A percentile compares a stretch with the other conserved stretches of the same genome.
phyloP scores from a whole-genome alignment of 2,113 vertebrate genomes.

The Leucopternis melanops region DNA sequence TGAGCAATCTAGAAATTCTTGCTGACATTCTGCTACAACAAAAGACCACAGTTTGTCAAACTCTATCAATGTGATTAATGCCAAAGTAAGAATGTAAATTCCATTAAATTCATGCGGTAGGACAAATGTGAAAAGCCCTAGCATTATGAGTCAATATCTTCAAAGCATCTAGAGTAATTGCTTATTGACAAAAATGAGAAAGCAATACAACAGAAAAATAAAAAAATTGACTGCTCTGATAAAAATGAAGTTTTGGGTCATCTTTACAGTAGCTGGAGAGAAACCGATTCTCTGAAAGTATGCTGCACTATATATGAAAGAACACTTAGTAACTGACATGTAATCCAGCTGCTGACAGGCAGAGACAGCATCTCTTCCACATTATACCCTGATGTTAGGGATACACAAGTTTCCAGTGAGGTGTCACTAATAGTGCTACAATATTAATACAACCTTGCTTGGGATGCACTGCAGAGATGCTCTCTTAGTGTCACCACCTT shows the following conservation, averaged over 20 bases:
- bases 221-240: background rate
- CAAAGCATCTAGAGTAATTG: background rate
- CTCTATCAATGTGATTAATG: background rate
- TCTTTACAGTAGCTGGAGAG: background rate
- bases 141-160: background rate
- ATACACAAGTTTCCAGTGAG: background rate
- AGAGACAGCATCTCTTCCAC: background rate
- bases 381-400: background rate
- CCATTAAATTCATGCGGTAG: background rate
- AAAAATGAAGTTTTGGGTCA: background rate
- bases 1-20: background rate
- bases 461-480: fast-evolving
- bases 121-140: background rate
- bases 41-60: background rate
- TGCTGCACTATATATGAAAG: background rate
- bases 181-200: background rate
- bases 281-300: background rate
- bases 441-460: background rate
- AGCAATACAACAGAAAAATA: background rate
- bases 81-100: background rate
- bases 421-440: background rate
- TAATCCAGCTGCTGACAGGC: background rate
- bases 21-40: background rate
- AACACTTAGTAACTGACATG: fast-evolving
- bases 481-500: background rate